A percentile compares a stretch with the other conserved stretches of the same genome.
Evolutionary conservation across 2,113 vertebrate species (phyloP).

Genomic region (Xyrauchen texanus): DNA sequence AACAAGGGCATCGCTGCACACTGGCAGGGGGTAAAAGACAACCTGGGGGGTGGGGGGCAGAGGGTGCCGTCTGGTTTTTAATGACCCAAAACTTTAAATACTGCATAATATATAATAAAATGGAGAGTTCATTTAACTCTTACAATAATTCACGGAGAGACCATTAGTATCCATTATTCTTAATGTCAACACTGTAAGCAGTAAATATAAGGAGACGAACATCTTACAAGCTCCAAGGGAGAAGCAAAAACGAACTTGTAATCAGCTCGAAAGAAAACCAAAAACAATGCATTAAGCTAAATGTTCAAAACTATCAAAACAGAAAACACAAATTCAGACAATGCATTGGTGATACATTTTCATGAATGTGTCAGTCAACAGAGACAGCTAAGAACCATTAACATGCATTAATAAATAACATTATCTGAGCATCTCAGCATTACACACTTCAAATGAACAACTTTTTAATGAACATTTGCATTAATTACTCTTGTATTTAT

Average conservation of each 20-base stretch:
- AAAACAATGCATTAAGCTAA: constrained; percentile 48
- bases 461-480: constrained; percentile 29
- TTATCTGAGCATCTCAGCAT: background rate
- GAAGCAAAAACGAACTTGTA: constrained; percentile 64
- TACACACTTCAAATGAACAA: constrained; percentile 25
- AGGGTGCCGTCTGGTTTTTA: constrained; percentile 94
- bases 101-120: constrained; percentile 99
- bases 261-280: constrained; percentile 61
- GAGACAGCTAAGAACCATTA: constrained; percentile 26
- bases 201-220: constrained; percentile 82
- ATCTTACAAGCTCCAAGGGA: constrained; percentile 60
- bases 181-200: constrained; percentile 95
- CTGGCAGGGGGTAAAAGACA: constrained; percentile 86
- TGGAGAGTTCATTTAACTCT: constrained; percentile 98
- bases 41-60: constrained; percentile 86
- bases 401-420: constrained; percentile 27
- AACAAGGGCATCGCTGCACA: constrained; percentile 82
- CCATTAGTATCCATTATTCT: constrained; percentile 96
- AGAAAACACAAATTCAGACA: constrained; percentile 22
- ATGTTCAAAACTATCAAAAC: constrained; percentile 35
- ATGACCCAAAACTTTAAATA: constrained; percentile 99
- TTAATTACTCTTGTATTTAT: constrained; percentile 29
- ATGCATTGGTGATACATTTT: constrained; percentile 6
- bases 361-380: constrained; percentile 12
- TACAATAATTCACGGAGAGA: constrained; percentile 90